Evolutionary conservation across 2,797 vertebrate genomes (phyloP).

Genomic region (Carduelis carduelis): DNA sequence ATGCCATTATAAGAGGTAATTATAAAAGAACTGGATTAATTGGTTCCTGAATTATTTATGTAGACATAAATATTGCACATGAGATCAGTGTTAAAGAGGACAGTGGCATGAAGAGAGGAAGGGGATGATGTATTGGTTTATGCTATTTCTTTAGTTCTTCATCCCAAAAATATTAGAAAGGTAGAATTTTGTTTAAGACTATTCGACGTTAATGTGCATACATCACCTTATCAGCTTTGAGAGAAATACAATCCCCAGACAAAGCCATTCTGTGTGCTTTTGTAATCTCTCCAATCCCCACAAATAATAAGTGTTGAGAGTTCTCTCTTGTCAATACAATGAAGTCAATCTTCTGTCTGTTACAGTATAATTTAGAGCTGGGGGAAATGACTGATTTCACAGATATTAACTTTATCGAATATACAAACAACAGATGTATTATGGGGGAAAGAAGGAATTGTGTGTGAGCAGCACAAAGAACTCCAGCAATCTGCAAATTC

Average conservation of each 20-base stretch:
- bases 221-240: constrained; percentile 39
- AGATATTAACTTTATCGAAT: constrained; percentile 73
- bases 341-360: constrained; percentile 71
- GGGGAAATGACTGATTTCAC: constrained; percentile 75
- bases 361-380: constrained; percentile 61
- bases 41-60: constrained; percentile 78
- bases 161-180: background rate
- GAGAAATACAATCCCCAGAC: constrained; percentile 33
- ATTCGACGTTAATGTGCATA: background rate
- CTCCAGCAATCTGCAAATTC: constrained; percentile 68
- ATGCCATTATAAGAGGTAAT: constrained; percentile 70
- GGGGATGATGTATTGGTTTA: constrained; percentile 43
- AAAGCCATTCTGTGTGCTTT: constrained; percentile 54
- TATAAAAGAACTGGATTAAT: constrained; percentile 78
- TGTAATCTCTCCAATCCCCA: constrained; percentile 64
- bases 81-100: constrained; percentile 54
- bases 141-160: constrained; percentile 24
- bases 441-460: constrained; percentile 63
- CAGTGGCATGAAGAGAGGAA: constrained; percentile 10
- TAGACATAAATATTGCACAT: constrained; percentile 72
- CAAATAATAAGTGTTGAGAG: constrained; percentile 64
- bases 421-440: constrained; percentile 69
- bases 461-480: constrained; percentile 64
- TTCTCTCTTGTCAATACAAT: constrained; percentile 68
- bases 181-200: constrained; percentile 29